phyloP scores from a whole-genome alignment of 2,113 vertebrate genomes.

The Podarcis muralis region DNA sequence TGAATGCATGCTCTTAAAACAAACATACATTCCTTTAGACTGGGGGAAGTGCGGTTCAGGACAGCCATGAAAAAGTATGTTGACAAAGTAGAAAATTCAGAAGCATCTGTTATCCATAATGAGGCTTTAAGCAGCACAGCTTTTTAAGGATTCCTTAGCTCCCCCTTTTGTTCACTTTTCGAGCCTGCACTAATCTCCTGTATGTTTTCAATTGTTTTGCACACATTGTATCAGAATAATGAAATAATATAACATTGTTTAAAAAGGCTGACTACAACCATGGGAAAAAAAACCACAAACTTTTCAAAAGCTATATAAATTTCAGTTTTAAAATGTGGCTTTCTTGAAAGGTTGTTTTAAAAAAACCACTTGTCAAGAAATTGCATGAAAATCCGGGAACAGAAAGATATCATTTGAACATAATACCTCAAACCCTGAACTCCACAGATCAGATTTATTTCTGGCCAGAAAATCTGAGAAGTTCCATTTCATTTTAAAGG shows the following conservation, averaged over 20 bases:
- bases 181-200: slow-evolving; percentile 17
- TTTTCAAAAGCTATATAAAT: slow-evolving; percentile 31
- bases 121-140: slow-evolving; percentile 38
- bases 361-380: not conserved
- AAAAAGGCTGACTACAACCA: fast-evolving
- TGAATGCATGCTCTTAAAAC: not conserved
- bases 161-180: slow-evolving; percentile 60
- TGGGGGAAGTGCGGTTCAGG: not conserved
- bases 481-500: not conserved
- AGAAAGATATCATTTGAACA: slow-evolving; percentile 45
- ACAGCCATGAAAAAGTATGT: slow-evolving; percentile 35
- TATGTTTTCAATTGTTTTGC: not conserved
- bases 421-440: slow-evolving; percentile 46
- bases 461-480: fast-evolving
- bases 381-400: not conserved
- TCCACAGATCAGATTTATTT: slow-evolving; percentile 49
- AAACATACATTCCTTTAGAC: not conserved
- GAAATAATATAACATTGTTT: slow-evolving; percentile 15
- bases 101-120: slow-evolving; percentile 47
- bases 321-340: not conserved
- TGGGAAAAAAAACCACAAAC: slow-evolving; percentile 6
- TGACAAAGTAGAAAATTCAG: slow-evolving; percentile 31
- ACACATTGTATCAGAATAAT: not conserved
- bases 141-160: slow-evolving; percentile 43
- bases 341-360: not conserved